Percentiles rank a stretch among this genome's conserved stretches.
Evolutionary conservation across 2,888 invertebrate genomes (phyloP).

Genomic region (Epirrita christyi): DNA sequence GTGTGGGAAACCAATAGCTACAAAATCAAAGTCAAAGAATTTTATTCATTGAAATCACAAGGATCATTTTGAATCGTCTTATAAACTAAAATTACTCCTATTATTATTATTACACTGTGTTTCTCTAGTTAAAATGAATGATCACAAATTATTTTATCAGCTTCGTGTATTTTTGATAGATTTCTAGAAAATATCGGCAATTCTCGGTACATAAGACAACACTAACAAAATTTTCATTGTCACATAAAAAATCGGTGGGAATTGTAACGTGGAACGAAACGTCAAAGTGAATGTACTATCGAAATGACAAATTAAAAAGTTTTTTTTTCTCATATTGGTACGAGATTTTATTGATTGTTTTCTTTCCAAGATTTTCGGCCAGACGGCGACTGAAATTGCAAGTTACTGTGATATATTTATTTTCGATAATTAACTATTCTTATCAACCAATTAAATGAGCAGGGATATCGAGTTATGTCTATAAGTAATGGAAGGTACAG

Average conservation of each 20-base stretch:
- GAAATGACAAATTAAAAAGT: slow-evolving; percentile 85
- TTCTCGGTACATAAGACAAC: slow-evolving; percentile 8
- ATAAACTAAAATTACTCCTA: too few species aligned
- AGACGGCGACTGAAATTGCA: slow-evolving; percentile 85
- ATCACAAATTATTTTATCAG: too few species aligned
- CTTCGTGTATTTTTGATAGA: too few species aligned
- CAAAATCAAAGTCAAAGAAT: too few species aligned
- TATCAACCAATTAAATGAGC: slow-evolving; percentile 85
- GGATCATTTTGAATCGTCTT: too few species aligned
- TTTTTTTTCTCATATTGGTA: slow-evolving; percentile 85
- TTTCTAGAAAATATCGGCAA: background rate
- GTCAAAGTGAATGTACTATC: slow-evolving; percentile 84
- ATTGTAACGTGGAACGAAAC: slow-evolving; percentile 67
- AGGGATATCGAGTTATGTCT: slow-evolving; percentile 85
- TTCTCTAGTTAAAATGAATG: too few species aligned
- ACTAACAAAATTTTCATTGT: slow-evolving; percentile 1
- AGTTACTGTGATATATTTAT: slow-evolving; percentile 85
- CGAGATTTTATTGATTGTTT: slow-evolving; percentile 86
- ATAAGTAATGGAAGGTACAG: slow-evolving; percentile 86
- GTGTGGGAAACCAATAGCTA: too few species aligned
- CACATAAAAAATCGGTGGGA: slow-evolving; percentile 51
- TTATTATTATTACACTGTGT: too few species aligned
- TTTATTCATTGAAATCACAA: too few species aligned
- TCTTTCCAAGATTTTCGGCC: slow-evolving; percentile 85
- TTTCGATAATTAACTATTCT: slow-evolving; percentile 83